Conservation (phyloP, 2,888 invertebrate species). For the Thecophora atra region DNA sequence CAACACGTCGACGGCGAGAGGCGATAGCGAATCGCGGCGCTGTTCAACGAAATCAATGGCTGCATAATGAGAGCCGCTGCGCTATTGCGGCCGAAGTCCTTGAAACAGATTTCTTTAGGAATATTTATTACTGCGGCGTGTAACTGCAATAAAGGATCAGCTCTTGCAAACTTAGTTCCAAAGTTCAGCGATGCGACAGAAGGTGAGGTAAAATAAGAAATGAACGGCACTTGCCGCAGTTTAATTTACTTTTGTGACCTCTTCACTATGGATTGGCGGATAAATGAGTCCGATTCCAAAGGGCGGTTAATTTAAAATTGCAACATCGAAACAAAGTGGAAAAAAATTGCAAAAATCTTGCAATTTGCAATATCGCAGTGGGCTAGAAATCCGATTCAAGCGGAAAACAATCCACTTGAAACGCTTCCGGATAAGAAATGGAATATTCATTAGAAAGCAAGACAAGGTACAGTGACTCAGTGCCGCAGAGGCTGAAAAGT, state of each 20-base stretch:
- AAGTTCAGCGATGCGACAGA: too few species aligned
- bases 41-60: neutral
- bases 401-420: neutral
- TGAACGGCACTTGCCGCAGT: neutral
- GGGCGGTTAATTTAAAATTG: too few species aligned
- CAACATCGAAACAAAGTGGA: too few species aligned
- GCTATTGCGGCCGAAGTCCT: slow-evolving; percentile 18
- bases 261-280: too few species aligned
- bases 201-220: neutral
- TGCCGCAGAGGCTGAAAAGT: neutral
- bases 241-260: too few species aligned
- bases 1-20: neutral
- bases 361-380: slow-evolving; percentile 15
- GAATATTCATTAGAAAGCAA: slow-evolving; percentile 20
- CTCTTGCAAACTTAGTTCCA: too few species aligned
- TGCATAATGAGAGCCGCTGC: slow-evolving; percentile 10
- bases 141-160: too few species aligned
- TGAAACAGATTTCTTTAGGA: slow-evolving; percentile 2
- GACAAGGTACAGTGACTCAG: neutral
- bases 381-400: slow-evolving; percentile 18
- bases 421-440: slow-evolving; percentile 7
- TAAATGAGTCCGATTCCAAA: too few species aligned
- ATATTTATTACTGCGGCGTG: neutral
- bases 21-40: neutral
- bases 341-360: too few species aligned